Evolutionary conservation across 2,888 invertebrate genomes (phyloP).

Genomic region (Asteroscopus sphinx): DNA sequence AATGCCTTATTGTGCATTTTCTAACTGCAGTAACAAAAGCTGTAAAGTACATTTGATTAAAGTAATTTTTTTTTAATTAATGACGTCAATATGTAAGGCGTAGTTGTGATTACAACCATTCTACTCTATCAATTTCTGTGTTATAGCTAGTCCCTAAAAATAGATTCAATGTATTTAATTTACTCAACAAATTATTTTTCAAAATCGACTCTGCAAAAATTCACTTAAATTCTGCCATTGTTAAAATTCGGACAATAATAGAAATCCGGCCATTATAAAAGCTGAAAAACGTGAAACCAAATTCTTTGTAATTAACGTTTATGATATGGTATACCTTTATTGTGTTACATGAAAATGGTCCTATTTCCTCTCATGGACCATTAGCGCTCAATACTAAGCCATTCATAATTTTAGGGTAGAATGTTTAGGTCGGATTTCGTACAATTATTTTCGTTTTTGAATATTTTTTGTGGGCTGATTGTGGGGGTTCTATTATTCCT

Average conservation of each 20-base stretch:
- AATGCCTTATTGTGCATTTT: no score
- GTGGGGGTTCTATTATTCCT: no score
- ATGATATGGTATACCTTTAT: slow-evolving; percentile 28
- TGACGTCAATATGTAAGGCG: no score
- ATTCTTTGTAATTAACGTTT: slow-evolving; percentile 42
- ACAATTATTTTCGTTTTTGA: slow-evolving; percentile 2
- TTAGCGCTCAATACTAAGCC: slow-evolving; percentile 32
- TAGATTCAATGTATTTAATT: no score
- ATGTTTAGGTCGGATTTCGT: slow-evolving; percentile 1
- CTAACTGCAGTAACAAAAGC: no score
- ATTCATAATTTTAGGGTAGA: slow-evolving; percentile 30
- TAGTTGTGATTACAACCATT: no score
- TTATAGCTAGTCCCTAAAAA: no score
- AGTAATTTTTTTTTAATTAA: no score
- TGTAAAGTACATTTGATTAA: no score
- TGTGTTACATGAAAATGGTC: slow-evolving; percentile 28
- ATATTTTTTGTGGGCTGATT: not conserved
- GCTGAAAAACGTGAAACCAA: slow-evolving; percentile 35
- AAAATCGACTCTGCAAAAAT: slow-evolving; percentile 5
- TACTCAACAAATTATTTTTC: not conserved
- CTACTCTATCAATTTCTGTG: no score
- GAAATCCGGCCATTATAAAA: slow-evolving; percentile 32
- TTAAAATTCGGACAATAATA: slow-evolving; percentile 30
- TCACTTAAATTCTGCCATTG: slow-evolving; percentile 22
- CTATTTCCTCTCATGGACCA: slow-evolving; percentile 33